Percentiles rank a stretch among this genome's conserved stretches.
phyloP scores from a whole-genome alignment of 1,140 invertebrate species.

The Brevipalpus yothersi region DNA sequence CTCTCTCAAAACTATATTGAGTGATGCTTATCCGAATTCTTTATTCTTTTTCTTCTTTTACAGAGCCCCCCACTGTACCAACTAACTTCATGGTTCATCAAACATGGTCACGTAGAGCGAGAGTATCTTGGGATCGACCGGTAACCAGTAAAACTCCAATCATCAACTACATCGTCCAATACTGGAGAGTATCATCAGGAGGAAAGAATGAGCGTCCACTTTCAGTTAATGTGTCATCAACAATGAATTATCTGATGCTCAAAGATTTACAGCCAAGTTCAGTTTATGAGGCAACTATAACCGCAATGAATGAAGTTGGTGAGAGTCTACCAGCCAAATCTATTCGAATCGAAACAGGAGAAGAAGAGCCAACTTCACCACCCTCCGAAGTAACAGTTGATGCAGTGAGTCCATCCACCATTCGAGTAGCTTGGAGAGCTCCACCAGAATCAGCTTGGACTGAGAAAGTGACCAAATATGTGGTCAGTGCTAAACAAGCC shows the following conservation, averaged over 20 bases:
- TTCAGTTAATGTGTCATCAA: slow-evolving; percentile 11
- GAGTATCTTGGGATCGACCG: slow-evolving; percentile 74
- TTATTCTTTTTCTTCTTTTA: not conserved
- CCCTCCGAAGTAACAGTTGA: slow-evolving; percentile 14
- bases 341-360: slow-evolving; percentile 74
- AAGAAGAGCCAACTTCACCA: slow-evolving; percentile 34
- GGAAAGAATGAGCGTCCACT: slow-evolving; percentile 8
- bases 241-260: slow-evolving; percentile 13
- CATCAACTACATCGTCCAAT: slow-evolving; percentile 69
- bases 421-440: slow-evolving; percentile 23
- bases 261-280: slow-evolving; percentile 49
- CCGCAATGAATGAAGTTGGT: slow-evolving; percentile 83
- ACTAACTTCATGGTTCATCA: slow-evolving; percentile 69
- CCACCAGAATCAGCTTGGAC: slow-evolving; percentile 70
- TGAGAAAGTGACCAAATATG: slow-evolving; percentile 63
- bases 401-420: slow-evolving; percentile 12
- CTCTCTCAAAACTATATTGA: not conserved
- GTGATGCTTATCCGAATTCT: too few species aligned
- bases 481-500: slow-evolving; percentile 13
- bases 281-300: slow-evolving; percentile 69
- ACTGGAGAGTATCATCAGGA: slow-evolving; percentile 34
- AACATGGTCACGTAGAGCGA: slow-evolving; percentile 65
- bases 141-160: slow-evolving; percentile 84
- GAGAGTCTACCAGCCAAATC: slow-evolving; percentile 67
- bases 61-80: slow-evolving; percentile 78